Evolutionary conservation across 1,140 invertebrate genomes (phyloP).

Genomic region (Sminthurinus signatus): DNA sequence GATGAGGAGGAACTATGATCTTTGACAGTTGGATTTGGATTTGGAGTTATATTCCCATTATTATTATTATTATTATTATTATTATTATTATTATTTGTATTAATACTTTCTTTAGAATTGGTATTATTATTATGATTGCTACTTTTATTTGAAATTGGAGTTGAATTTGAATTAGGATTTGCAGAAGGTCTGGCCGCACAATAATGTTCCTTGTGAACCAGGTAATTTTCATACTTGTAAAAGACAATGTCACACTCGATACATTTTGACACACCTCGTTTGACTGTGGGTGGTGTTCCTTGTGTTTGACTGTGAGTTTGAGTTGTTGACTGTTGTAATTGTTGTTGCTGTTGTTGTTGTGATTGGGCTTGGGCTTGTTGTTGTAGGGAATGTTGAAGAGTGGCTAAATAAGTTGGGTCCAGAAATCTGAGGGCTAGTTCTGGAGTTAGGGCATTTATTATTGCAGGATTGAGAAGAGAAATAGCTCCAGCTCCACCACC

Average conservation of each 20-base stretch:
- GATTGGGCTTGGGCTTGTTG: slow-evolving; percentile 22
- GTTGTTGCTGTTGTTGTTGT: slow-evolving; percentile 46
- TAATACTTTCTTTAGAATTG: too few relatives aligned
- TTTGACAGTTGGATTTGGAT: too few relatives aligned
- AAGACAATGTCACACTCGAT: slow-evolving; percentile 96
- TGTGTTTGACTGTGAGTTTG: not conserved
- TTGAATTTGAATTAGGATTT: too few relatives aligned
- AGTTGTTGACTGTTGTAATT: not conserved
- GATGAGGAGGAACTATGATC: too few relatives aligned
- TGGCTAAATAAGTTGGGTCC: slow-evolving; percentile 31
- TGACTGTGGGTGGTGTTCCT: slow-evolving; percentile 43
- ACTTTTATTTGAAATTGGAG: too few relatives aligned
- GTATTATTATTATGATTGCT: too few relatives aligned
- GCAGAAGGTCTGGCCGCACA: slow-evolving; percentile 72
- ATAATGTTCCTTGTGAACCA: slow-evolving; percentile 90
- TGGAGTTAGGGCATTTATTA: slow-evolving; percentile 20
- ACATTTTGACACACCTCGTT: slow-evolving; percentile 78
- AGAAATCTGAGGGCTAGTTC: slow-evolving; percentile 34
- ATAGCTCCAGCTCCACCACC: slow-evolving; percentile 11
- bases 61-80: too few relatives aligned
- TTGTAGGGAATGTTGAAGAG: slow-evolving; percentile 29
- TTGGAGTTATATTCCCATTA: too few relatives aligned
- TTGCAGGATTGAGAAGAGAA: slow-evolving; percentile 25
- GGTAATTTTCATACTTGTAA: slow-evolving; percentile 89
- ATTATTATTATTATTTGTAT: too few relatives aligned